Percentiles rank a stretch among this genome's conserved stretches.
Conservation (phyloP, 2,888 invertebrate species). For the Diplazon laetatorius region DNA sequence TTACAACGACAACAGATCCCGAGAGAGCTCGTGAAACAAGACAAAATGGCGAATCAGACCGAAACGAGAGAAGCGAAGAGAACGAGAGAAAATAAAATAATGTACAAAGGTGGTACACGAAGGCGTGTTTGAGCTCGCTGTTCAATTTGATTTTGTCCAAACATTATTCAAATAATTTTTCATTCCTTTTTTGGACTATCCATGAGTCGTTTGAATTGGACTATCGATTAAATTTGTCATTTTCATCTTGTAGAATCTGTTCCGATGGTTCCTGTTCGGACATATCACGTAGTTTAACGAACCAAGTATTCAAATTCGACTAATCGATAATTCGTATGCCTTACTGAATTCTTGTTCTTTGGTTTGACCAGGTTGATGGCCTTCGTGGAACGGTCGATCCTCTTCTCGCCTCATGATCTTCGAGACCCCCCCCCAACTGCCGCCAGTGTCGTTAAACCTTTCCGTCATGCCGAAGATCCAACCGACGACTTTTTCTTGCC, state of each 20-base stretch:
- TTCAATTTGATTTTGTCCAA: too few relatives aligned
- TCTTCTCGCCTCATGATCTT: conserved; percentile 11
- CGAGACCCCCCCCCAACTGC: conserved; percentile 27
- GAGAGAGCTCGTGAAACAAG: conserved; percentile 45
- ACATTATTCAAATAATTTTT: too few relatives aligned
- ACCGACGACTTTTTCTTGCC: conserved; percentile 62
- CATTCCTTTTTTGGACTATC: conserved; percentile 46
- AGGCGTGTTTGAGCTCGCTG: conserved; percentile 59
- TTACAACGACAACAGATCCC: conserved; percentile 59
- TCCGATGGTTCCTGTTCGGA: too few relatives aligned
- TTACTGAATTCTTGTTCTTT: conserved; percentile 24
- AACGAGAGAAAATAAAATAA: conserved; percentile 34
- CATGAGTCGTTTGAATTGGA: conserved; percentile 88
- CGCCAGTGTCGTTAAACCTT: conserved; percentile 55
- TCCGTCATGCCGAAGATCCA: conserved; percentile 25
- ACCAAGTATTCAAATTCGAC: too few relatives aligned
- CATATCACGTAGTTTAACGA: too few relatives aligned
- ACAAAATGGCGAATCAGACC: conserved; percentile 47
- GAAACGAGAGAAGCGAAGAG: conserved; percentile 38
- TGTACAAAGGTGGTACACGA: conserved; percentile 53
- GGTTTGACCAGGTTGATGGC: conserved; percentile 7
- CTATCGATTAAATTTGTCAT: conserved; percentile 85
- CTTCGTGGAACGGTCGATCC: conserved; percentile 64
- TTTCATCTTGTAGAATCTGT: too few relatives aligned
- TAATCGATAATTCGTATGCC: too few relatives aligned